phyloP scores from a whole-genome alignment of 2,888 invertebrate genomes.

The Drosophila mulleri region DNA sequence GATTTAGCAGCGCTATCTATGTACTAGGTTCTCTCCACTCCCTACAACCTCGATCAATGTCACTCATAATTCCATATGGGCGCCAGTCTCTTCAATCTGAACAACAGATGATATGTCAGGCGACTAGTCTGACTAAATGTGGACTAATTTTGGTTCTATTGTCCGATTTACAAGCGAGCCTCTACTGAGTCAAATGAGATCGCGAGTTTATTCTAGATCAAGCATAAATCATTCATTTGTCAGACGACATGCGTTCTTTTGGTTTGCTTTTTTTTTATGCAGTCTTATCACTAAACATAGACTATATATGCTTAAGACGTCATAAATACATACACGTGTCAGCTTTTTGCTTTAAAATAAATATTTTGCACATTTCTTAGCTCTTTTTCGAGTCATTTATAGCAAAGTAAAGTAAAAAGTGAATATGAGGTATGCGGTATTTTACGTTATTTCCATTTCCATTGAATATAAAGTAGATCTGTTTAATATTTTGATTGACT shows the following conservation, averaged over 20 bases:
- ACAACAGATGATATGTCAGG: conserved; percentile 3
- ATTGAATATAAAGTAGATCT: neutral
- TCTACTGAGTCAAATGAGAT: neutral
- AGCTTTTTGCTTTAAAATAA: conserved; percentile 14
- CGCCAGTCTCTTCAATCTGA: conserved; percentile 16
- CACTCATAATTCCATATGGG: conserved; percentile 29
- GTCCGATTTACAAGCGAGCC: conserved; percentile 12
- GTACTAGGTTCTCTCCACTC: neutral
- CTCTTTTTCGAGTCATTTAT: neutral
- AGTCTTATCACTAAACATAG: conserved; percentile 29
- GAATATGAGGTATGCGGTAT: neutral
- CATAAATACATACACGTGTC: conserved; percentile 10
- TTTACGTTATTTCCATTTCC: neutral
- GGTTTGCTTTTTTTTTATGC: neutral
- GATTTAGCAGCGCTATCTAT: conserved; percentile 28
- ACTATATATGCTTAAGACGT: neutral
- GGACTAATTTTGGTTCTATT: conserved; percentile 31
- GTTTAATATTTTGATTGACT: neutral
- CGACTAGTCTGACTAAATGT: neutral
- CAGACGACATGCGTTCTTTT: neutral
- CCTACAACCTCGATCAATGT: conserved; percentile 52
- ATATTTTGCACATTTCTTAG: conserved; percentile 25
- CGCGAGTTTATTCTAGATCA: neutral
- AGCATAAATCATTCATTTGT: conserved; percentile 25
- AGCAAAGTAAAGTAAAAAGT: neutral